These are phyloP conservation scores for Pterois miles DNA, from an alignment of 2,797 vertebrate species.

Conservation along the genomic window DNA sequence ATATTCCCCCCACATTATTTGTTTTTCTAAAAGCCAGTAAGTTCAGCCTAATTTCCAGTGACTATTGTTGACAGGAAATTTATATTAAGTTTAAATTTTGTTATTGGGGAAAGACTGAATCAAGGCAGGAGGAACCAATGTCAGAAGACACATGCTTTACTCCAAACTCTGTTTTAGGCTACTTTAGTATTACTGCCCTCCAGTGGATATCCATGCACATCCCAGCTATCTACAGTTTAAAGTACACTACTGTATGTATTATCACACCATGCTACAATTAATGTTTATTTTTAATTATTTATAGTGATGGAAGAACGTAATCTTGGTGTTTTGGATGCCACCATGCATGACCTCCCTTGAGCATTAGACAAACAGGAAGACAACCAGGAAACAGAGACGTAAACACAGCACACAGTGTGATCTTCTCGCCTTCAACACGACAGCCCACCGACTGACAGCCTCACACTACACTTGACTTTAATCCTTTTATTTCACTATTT, in stretches of 20 bases:
- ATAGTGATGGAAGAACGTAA: not conserved
- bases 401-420: conserved; percentile 45
- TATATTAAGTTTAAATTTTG: not conserved
- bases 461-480: conserved; percentile 8
- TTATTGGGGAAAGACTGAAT: not conserved
- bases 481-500: conserved; percentile 48
- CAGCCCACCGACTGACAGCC: conserved; percentile 38
- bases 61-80: not conserved
- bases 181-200: conserved; percentile 61
- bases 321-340: conserved; percentile 63
- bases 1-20: not conserved
- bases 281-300: not conserved
- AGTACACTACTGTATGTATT: not conserved
- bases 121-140: not conserved
- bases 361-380: conserved; percentile 85
- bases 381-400: conserved; percentile 69
- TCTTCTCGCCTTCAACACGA: conserved; percentile 43
- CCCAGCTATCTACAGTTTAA: not conserved
- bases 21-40: not conserved
- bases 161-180: not conserved
- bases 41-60: conserved; percentile 29
- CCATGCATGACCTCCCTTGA: conserved; percentile 84
- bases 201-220: conserved; percentile 40
- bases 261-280: not conserved
- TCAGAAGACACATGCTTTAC: not conserved